Evolutionary conservation across 2,797 vertebrate genomes (phyloP), one percentile per base, ranked within the genome.

Genomic region (Geotria australis): DNA sequence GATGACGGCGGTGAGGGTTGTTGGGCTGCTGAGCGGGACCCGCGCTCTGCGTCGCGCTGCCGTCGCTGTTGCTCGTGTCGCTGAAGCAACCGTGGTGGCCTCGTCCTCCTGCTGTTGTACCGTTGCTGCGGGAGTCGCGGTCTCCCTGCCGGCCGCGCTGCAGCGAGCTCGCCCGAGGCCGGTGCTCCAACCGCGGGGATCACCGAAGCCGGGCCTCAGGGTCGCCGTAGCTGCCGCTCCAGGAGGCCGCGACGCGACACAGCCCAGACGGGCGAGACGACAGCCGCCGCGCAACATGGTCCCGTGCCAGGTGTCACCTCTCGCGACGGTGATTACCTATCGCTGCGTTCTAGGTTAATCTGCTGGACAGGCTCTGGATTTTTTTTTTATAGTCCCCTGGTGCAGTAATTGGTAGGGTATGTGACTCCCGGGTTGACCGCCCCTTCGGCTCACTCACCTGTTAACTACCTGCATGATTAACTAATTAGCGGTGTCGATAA

Each of bases 41-140:
- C 24, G 24, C 24, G 24, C 64, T 58, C 60, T 63, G 9, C 63
- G 56, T 46, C 69, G 72, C 15, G 75, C 72, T 10, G 75, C 70
- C 61, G 67, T 67, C 4, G 57, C 59, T 53, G 55, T 60, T 58
- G 11, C 62, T 14, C 12, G 59, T 49, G 10, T 46, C 3, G 0
- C 24, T 3, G 15, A 10, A 1, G 47, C 2, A 7, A 53, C 48
- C 57, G 48, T 56, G 12, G 48, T 56, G 12, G 5, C 13, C 2
- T 8, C n/a, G 2, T 45, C 11, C 1, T 8, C 57, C 2, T 46
- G 47, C 9, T n/a, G n/a, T n/a, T n/a, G n/a, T n/a, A 48, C 14
- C 47, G 10, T 48, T 11, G n/a, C 47, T 2, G 12, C 15, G 57
- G 45, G n/a, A 48, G 2, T 8, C 47, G 24, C 12, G 12, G 8